Base-by-base conservation (phyloP, 2,888 invertebrate genomes). In the Pyrrhia umbra region DNA sequence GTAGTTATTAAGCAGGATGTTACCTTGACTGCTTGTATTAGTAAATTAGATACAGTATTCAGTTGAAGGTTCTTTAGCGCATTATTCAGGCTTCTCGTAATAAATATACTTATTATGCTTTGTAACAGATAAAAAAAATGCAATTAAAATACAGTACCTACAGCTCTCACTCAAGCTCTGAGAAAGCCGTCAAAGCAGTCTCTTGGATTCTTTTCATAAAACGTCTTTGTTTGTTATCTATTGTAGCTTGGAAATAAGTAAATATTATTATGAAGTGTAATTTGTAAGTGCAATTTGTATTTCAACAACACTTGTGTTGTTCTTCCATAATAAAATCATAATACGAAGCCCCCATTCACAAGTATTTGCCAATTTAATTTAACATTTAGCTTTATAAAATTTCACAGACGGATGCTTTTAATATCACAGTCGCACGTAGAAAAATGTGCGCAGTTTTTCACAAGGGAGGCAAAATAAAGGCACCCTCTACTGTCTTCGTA, bases 381-480 rank as follows among this genome's bases (percentile, higher is more conserved):
- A 55, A 50, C 40, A 66, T 56, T 67, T 71, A 55, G 50, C 40
- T 66, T 56, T 6, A 49, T 56, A 50, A 25, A 65, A 65, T 65
- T 55, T 56, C 71, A 64, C 54, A 61, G 63, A 49, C 45, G 43
- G 63, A 55, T 60, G 45, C 40, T 76, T 76, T 59, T 65, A 66
- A 77, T 72, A 73, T 77, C 57, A 49, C 9, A 23, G 21, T 45
- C 47, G 23, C 58, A 47, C 57, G 46, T 52, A 72, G 51, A 72
- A 72, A 77, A 72, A 72, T 72, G 45, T 20, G 47, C 43, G 54
- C 49, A 30, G 30, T 54, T 60, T 73, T 54, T 72, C 72, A 50
- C 49, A 23, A 59, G 25, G 10, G 18, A 39, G 23, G 45, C 6
- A 42, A 59, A 77, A 69, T 46, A 58, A 58, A 25, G 47, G 13